phyloP scores from a whole-genome alignment of 2,113 vertebrate genomes.

The Pteronura brasiliensis region DNA sequence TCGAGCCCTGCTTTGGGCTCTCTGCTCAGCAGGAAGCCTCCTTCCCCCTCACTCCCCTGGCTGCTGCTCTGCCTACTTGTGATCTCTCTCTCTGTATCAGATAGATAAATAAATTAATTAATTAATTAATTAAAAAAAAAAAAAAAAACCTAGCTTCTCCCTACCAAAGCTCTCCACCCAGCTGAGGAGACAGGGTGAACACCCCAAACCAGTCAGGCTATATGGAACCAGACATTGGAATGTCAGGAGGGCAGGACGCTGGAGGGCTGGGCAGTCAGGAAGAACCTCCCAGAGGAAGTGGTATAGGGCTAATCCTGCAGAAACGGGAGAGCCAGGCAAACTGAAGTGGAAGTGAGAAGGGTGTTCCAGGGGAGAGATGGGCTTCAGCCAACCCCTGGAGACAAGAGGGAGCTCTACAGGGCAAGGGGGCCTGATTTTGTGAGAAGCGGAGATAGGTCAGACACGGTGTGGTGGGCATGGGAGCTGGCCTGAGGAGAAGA shows the following conservation, averaged over 20 bases:
- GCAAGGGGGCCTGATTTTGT: neutral
- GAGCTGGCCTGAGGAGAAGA: neutral
- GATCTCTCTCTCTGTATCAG: no score
- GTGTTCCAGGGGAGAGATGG: neutral
- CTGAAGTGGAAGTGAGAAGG: neutral
- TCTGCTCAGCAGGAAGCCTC: no score
- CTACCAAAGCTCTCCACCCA: constrained; percentile 10
- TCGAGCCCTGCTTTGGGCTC: no score
- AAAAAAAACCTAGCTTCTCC: neutral
- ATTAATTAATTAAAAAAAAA: no score
- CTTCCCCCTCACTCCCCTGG: no score
- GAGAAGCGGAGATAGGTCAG: neutral
- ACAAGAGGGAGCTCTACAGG: neutral
- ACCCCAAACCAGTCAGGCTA: neutral
- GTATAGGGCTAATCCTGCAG: neutral
- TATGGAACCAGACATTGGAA: neutral
- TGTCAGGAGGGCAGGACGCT: neutral
- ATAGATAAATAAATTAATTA: no score
- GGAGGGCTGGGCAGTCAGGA: neutral
- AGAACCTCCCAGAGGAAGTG: constrained; percentile 33
- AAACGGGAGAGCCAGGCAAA: neutral
- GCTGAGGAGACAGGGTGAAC: neutral
- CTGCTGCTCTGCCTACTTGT: no score
- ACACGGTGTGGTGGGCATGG: neutral
- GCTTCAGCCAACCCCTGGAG: neutral